Percentiles rank a stretch among this genome's conserved stretches.
Conservation (phyloP, 2,113 vertebrate genomes). For the Dipodomys ordii region DNA sequence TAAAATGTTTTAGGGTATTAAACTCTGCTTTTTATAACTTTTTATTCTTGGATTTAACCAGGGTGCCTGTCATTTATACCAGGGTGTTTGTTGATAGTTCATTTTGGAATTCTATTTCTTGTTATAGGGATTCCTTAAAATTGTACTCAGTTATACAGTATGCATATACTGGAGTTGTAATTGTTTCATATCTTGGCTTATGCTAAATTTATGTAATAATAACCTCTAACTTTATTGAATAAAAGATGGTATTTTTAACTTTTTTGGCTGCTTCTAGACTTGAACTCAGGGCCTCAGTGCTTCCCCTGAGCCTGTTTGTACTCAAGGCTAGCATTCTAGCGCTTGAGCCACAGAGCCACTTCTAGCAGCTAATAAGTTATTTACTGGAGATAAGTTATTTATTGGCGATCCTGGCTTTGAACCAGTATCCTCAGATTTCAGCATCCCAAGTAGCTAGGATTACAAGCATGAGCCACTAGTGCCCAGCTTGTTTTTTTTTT, state of each 20-base stretch:
- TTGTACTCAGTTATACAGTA: conserved; percentile 63
- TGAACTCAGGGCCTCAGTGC: too few relatives aligned
- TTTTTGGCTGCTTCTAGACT: too few relatives aligned
- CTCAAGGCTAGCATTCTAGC: too few relatives aligned
- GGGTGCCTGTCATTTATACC: not conserved
- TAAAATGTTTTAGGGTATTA: not conserved
- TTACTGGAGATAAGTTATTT: too few relatives aligned
- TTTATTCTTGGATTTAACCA: not conserved
- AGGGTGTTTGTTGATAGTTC: not conserved
- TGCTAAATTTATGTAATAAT: conserved; percentile 25
- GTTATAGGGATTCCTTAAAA: conserved; percentile 65
- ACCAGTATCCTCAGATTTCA: too few relatives aligned
- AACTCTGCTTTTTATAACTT: not conserved
- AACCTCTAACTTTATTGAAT: not conserved
- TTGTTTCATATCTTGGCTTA: not conserved
- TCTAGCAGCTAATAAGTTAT: too few relatives aligned
- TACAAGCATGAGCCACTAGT: too few relatives aligned
- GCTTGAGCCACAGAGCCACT: too few relatives aligned
- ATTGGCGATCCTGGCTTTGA: too few relatives aligned
- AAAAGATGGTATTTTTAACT: not conserved
- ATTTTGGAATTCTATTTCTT: conserved; percentile 76
- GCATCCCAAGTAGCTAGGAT: too few relatives aligned
- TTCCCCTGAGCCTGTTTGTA: too few relatives aligned
- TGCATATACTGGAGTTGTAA: conserved; percentile 13
- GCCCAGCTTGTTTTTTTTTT: too few relatives aligned